Percentiles rank a stretch among this genome's conserved stretches.
Conservation (phyloP, 2,888 invertebrate genomes). For the Conchocele bisecta region DNA sequence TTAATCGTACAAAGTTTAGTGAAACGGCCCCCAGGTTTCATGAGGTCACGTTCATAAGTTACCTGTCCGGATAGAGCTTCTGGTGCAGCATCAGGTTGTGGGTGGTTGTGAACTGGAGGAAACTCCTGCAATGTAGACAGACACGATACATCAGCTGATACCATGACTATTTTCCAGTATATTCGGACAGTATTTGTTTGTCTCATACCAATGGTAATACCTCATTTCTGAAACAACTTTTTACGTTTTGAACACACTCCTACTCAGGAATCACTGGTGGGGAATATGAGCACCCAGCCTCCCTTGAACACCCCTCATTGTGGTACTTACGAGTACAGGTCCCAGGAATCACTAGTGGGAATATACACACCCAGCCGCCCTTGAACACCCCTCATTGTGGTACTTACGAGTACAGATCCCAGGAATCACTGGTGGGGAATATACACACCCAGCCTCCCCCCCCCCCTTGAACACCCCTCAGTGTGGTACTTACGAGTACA, state of each 20-base stretch:
- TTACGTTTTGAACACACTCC: too few species aligned
- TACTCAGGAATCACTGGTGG: conserved; percentile 94
- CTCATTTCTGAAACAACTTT: too few species aligned
- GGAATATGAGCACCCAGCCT: conserved; percentile 95
- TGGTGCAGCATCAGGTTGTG: conserved; percentile 81
- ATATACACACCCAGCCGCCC: conserved; percentile 95
- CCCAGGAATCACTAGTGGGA: conserved; percentile 94
- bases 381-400: too few species aligned
- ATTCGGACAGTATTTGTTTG: too few species aligned
- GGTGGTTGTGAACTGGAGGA: conserved; percentile 78
- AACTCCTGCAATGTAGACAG: conserved; percentile 69
- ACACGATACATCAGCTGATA: not conserved
- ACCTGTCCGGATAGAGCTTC: conserved; percentile 81
- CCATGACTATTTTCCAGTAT: too few species aligned
- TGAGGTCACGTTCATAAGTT: conserved; percentile 10
- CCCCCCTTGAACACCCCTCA: too few species aligned
- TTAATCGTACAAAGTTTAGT: too few species aligned
- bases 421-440: conserved; percentile 94
- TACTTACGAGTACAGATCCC: conserved; percentile 85
- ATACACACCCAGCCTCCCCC: conserved; percentile 95
- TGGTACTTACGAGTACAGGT: conserved; percentile 81
- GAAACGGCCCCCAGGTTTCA: too few species aligned
- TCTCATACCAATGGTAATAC: too few species aligned
- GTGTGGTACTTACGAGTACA: conserved; percentile 81
- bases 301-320: too few species aligned